phyloP scores from a whole-genome alignment of 1,140 invertebrate species.

The Tribolium castaneum region DNA sequence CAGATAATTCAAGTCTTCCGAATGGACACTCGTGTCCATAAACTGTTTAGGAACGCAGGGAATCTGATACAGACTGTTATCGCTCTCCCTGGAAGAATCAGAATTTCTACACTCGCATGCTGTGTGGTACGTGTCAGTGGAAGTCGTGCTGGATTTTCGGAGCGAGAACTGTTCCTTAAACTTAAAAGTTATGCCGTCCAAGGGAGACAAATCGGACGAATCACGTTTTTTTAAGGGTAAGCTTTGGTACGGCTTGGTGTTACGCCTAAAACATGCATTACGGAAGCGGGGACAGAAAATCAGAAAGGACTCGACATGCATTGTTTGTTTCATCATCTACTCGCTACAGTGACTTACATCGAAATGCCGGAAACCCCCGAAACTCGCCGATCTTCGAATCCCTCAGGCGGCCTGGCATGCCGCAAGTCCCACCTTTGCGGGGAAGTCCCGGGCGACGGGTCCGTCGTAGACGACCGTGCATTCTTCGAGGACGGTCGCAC shows the following conservation, averaged over 20 bases:
- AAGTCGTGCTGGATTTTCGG: conserved; percentile 50
- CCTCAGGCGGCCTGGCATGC: conserved; percentile 65
- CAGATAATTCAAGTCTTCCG: conserved; percentile 67
- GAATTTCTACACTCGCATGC: conserved; percentile 39
- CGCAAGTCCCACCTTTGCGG: conserved; percentile 72
- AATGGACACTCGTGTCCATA: conserved; percentile 68
- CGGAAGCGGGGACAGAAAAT: not conserved
- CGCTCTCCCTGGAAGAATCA: conserved; percentile 67
- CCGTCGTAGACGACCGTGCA: conserved; percentile 61
- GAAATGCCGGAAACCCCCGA: conserved; percentile 71
- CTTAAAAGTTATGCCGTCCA: conserved; percentile 59
- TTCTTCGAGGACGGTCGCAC: conserved; percentile 65
- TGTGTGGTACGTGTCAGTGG: conserved; percentile 53
- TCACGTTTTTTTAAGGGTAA: conserved; percentile 54
- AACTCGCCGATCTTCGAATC: conserved; percentile 67
- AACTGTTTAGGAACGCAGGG: conserved; percentile 68
- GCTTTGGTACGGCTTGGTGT: conserved; percentile 55
- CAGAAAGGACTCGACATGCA: not conserved
- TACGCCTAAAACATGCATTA: conserved; percentile 61
- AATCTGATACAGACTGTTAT: conserved; percentile 69
- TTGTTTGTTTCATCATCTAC: conserved; percentile 7
- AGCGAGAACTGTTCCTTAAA: conserved; percentile 57
- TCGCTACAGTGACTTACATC: conserved; percentile 66
- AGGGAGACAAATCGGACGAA: conserved; percentile 46
- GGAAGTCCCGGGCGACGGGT: conserved; percentile 69